Percentiles rank a stretch among this genome's conserved stretches.
Conservation (phyloP, 64 coral and sea anemone genomes). For the Stichodactyla helianthus region DNA sequence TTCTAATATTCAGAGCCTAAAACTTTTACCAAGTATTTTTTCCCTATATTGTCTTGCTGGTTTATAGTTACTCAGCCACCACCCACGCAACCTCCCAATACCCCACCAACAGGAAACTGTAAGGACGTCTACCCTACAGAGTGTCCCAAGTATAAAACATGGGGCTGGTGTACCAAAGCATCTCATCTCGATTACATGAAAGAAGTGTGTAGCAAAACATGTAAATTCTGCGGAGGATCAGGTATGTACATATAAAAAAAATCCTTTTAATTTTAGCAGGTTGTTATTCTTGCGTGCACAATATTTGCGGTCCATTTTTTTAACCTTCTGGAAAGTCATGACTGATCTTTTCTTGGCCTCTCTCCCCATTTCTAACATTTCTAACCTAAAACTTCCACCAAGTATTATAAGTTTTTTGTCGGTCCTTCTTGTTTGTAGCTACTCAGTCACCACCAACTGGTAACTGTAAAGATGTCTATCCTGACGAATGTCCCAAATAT, state of each 20-base stretch:
- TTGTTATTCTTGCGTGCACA: too few relatives aligned
- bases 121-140: slow-evolving; percentile 69
- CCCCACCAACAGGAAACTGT: slow-evolving; percentile 39
- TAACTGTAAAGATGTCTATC: slow-evolving; percentile 58
- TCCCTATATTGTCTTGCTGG: background rate
- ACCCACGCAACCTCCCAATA: background rate
- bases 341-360: too few relatives aligned
- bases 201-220: slow-evolving; percentile 29
- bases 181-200: slow-evolving; percentile 38
- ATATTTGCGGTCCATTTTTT: background rate
- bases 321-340: too few relatives aligned
- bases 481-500: slow-evolving; percentile 25
- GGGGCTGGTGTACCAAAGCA: slow-evolving; percentile 30
- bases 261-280: background rate
- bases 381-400: background rate
- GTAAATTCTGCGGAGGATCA: slow-evolving; percentile 32
- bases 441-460: background rate
- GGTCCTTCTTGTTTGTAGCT: background rate
- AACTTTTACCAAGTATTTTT: background rate
- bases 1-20: background rate
- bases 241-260: background rate
- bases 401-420: background rate
- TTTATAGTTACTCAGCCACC: slow-evolving; percentile 22
- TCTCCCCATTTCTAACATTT: too few relatives aligned
- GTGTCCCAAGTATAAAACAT: slow-evolving; percentile 45